A percentile compares a stretch with the other conserved stretches of the same genome.
Evolutionary conservation across 2,888 invertebrate genomes (phyloP).

Genomic region (Caenorhabditis sp.): DNA sequence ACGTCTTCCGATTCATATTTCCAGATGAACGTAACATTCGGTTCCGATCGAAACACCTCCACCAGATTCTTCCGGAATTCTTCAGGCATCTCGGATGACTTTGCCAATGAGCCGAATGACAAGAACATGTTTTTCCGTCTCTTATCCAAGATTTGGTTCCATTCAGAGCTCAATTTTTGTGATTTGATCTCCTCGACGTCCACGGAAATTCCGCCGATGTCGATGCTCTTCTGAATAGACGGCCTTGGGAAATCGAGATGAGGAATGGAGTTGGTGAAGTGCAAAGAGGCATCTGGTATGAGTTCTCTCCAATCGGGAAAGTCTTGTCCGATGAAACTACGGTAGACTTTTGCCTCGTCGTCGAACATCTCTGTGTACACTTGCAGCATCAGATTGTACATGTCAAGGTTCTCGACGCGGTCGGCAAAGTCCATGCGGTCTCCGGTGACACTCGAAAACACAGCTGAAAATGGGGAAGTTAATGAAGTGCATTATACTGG

Average conservation of each 20-base stretch:
- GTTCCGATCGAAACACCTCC: constrained; percentile 13
- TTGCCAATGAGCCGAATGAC: constrained; percentile 40
- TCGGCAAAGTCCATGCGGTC: constrained; percentile 34
- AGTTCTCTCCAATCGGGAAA: constrained; percentile 38
- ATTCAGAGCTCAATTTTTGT: not conserved
- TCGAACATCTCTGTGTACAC: constrained; percentile 15
- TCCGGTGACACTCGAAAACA: not conserved
- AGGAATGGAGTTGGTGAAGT: constrained; percentile 61
- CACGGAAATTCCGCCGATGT: constrained; percentile 64
- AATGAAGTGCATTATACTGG: too few species aligned
- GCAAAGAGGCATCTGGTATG: constrained; percentile 35
- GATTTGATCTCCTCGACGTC: constrained; percentile 34
- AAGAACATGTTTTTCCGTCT: constrained; percentile 29
- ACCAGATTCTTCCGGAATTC: constrained; percentile 20
- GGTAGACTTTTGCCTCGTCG: constrained; percentile 19
- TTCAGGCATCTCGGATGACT: constrained; percentile 20
- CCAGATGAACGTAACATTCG: constrained; percentile 53
- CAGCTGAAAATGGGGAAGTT: constrained; percentile 23
- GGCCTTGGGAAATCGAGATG: constrained; percentile 62
- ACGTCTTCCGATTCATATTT: constrained; percentile 41
- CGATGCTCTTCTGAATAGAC: constrained; percentile 50
- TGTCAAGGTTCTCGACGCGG: constrained; percentile 18
- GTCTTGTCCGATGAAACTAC: constrained; percentile 20
- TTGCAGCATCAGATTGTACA: not conserved
- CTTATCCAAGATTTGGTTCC: constrained; percentile 10